A percentile compares a stretch with the other conserved stretches of the same genome.
These are phyloP conservation scores for Neuroterus valhalla DNA, from an alignment of 1,140 invertebrate species.

Conservation along the genomic window DNA sequence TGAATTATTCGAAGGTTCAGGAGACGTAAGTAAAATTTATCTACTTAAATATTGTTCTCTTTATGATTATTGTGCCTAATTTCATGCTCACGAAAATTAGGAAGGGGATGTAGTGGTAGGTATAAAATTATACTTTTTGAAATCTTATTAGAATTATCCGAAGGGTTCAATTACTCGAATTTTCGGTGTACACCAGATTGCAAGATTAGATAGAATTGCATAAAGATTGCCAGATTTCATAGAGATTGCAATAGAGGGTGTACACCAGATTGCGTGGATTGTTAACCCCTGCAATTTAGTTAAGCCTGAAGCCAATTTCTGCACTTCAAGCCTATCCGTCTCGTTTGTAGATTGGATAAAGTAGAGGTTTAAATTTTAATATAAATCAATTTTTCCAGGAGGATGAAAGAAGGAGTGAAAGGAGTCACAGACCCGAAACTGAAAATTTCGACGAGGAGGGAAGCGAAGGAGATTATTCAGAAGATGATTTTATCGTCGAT, in stretches of 20 bases:
- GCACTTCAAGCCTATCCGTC: constrained; percentile 7
- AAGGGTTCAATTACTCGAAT: too few species aligned
- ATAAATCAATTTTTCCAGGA: constrained; percentile 76
- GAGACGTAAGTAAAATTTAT: constrained; percentile 81
- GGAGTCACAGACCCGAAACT: constrained; percentile 78
- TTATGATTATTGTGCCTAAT: constrained; percentile 39
- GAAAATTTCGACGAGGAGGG: constrained; percentile 85
- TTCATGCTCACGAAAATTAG: constrained; percentile 55
- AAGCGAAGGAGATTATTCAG: constrained; percentile 87
- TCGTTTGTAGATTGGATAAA: background rate
- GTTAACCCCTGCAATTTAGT: too few species aligned
- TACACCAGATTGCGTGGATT: too few species aligned
- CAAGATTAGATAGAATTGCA: too few species aligned
- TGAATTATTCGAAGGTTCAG: constrained; percentile 90
- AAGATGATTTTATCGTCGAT: constrained; percentile 98
- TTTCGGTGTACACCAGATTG: too few species aligned
- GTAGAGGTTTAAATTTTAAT: background rate
- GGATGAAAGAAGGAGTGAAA: constrained; percentile 84
- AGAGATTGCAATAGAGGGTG: too few species aligned
- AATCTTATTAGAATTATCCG: too few species aligned
- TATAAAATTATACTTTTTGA: constrained; percentile 45
- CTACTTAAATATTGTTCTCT: constrained; percentile 31
- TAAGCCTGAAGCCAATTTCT: background rate
- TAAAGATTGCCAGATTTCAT: too few species aligned
- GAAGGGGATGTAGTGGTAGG: constrained; percentile 61